Percentiles rank a stretch among this genome's conserved stretches.
Conservation (phyloP, 2,888 invertebrate genomes). For the Drosophila parthenogenetica region DNA sequence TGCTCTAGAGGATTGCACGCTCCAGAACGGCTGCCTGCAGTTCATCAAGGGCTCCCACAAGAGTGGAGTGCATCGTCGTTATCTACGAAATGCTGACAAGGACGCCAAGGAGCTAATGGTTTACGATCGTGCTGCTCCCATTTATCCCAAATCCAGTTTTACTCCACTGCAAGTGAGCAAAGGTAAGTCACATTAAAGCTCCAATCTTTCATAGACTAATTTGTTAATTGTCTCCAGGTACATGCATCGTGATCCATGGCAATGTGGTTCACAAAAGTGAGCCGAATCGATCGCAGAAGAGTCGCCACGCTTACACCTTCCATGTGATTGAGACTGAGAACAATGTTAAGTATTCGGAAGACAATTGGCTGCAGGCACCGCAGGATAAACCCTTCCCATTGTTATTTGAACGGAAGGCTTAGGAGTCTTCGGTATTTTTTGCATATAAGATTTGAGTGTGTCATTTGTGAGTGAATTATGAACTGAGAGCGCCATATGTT, state of each 20-base stretch:
- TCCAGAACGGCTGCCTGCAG: constrained; percentile 97
- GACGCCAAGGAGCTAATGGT: constrained; percentile 87
- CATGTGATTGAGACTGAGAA: constrained; percentile 94
- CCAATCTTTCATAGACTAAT: not conserved
- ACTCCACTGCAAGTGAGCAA: constrained; percentile 92
- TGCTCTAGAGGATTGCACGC: constrained; percentile 96
- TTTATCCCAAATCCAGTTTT: constrained; percentile 91
- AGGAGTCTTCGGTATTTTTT: constrained; percentile 56
- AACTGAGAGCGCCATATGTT: constrained; percentile 39
- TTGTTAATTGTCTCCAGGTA: constrained; percentile 86
- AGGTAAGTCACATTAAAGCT: constrained; percentile 86
- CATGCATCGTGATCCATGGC: constrained; percentile 95
- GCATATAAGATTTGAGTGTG: constrained; percentile 53
- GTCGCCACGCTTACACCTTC: constrained; percentile 98
- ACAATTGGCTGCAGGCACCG: constrained; percentile 95
- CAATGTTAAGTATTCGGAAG: constrained; percentile 89
- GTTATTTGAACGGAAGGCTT: constrained; percentile 86
- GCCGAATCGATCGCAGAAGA: constrained; percentile 91
- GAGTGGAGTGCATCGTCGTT: constrained; percentile 89
- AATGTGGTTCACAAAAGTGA: constrained; percentile 97
- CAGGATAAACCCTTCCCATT: constrained; percentile 89
- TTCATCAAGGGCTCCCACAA: constrained; percentile 96
- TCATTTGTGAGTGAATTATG: constrained; percentile 12
- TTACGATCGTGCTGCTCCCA: constrained; percentile 89
- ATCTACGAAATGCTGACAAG: constrained; percentile 89